Conservation (phyloP, 1,140 invertebrate species). For the Scaptodrosophila lebanonensis region DNA sequence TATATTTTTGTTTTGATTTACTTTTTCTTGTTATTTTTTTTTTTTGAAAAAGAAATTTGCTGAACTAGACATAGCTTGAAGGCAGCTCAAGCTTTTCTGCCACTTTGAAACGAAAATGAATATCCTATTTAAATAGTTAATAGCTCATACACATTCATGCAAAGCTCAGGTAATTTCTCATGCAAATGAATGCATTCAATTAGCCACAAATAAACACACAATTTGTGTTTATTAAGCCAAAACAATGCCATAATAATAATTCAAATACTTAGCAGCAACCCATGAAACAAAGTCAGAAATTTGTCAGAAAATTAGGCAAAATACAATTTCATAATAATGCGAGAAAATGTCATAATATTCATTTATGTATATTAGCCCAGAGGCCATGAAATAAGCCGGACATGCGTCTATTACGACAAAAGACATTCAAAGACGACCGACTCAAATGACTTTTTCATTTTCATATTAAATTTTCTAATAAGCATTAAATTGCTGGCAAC, state of each 20-base stretch:
- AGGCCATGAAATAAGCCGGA: slow-evolving; percentile 40
- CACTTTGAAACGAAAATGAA: too few relatives aligned
- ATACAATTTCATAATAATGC: slow-evolving; percentile 29
- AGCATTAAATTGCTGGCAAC: slow-evolving; percentile 41
- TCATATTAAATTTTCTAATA: slow-evolving; percentile 41
- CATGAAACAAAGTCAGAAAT: too few relatives aligned
- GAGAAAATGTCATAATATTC: too few relatives aligned
- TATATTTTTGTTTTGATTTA: too few relatives aligned
- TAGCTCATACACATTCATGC: slow-evolving; percentile 14
- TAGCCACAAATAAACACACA: slow-evolving; percentile 66
- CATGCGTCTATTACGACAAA: too few relatives aligned
- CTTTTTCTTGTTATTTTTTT: too few relatives aligned
- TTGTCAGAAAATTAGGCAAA: slow-evolving; percentile 57
- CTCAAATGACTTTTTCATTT: slow-evolving; percentile 16
- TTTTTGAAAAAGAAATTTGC: too few relatives aligned
- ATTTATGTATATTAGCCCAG: slow-evolving; percentile 19
- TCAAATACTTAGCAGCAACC: too few relatives aligned
- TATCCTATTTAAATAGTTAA: too few relatives aligned
- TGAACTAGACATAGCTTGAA: too few relatives aligned
- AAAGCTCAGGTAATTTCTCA: slow-evolving; percentile 28
- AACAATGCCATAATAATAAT: slow-evolving; percentile 57
- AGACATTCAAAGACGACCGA: too few relatives aligned
- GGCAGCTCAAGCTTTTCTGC: too few relatives aligned
- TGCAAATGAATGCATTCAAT: slow-evolving; percentile 58
- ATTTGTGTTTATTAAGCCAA: slow-evolving; percentile 49